Conservation (phyloP, 2,113 vertebrate genomes). For the Myrmecobius fasciatus region DNA sequence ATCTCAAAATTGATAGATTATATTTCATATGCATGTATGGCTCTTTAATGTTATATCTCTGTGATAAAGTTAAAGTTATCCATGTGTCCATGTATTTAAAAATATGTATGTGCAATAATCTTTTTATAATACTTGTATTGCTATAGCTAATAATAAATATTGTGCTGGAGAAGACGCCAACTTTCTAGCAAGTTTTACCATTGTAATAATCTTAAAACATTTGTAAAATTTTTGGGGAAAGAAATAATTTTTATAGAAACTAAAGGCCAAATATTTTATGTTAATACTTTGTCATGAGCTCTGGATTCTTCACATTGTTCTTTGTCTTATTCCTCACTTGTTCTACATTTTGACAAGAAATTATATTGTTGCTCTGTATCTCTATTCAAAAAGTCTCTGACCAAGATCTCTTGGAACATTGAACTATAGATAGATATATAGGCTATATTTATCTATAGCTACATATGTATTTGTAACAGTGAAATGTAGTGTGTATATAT, state of each 20-base stretch:
- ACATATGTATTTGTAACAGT: not conserved
- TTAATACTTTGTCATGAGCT: not conserved
- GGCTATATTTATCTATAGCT: not conserved
- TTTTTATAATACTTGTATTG: constrained; percentile 9
- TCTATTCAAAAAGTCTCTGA: not conserved
- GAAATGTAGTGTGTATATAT: not conserved
- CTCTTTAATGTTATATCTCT: not conserved
- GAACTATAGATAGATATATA: not conserved
- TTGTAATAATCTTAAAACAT: not conserved
- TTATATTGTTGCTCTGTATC: not conserved
- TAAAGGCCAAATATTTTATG: not conserved
- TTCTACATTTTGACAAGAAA: not conserved
- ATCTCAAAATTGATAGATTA: not conserved
- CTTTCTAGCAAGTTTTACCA: not conserved
- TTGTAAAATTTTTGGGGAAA: not conserved
- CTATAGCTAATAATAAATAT: not conserved
- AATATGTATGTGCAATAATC: no score
- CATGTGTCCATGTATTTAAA: no score
- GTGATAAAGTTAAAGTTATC: no score
- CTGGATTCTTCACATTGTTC: not conserved
- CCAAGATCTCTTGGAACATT: not conserved
- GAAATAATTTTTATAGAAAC: not conserved
- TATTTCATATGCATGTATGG: not conserved
- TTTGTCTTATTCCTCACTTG: not conserved
- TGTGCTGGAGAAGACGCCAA: constrained; percentile 16